Conservation (phyloP, 2,888 invertebrate species). For the Drosophila basisetae region DNA sequence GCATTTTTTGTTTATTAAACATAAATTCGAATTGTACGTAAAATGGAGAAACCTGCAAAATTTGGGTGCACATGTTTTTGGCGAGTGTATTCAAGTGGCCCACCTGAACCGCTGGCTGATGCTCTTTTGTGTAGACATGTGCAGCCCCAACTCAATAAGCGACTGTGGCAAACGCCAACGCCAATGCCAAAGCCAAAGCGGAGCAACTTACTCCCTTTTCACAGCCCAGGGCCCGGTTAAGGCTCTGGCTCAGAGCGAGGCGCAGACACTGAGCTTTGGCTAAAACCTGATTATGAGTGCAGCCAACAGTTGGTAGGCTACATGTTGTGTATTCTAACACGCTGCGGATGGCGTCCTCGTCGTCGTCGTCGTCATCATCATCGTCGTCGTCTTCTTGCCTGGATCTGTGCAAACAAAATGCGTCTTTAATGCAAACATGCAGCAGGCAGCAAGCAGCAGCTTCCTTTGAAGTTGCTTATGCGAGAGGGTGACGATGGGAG, state of each 20-base stretch:
- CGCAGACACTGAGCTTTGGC: slow-evolving; percentile 45
- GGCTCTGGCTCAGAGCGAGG: slow-evolving; percentile 21
- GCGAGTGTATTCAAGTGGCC: slow-evolving; percentile 54
- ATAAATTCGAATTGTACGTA: background rate
- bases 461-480: slow-evolving; percentile 72
- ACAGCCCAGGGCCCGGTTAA: slow-evolving; percentile 29
- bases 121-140: slow-evolving; percentile 73
- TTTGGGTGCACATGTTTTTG: background rate
- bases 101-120: slow-evolving; percentile 65
- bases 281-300: slow-evolving; percentile 81
- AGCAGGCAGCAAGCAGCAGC: slow-evolving; percentile 68
- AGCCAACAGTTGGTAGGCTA: slow-evolving; percentile 68
- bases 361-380: slow-evolving; percentile 44
- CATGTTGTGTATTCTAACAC: slow-evolving; percentile 80
- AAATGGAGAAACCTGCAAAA: background rate
- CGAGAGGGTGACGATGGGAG: background rate
- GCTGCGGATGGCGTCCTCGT: slow-evolving; percentile 69
- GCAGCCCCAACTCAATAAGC: slow-evolving; percentile 67
- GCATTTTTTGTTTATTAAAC: background rate
- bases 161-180: slow-evolving; percentile 33
- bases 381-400: slow-evolving; percentile 41
- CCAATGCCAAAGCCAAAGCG: slow-evolving; percentile 38
- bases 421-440: slow-evolving; percentile 81
- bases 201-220: slow-evolving; percentile 64
- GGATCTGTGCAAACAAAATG: slow-evolving; percentile 77